A percentile compares a stretch with the other conserved stretches of the same genome.
phyloP scores from a whole-genome alignment of 2,888 invertebrate genomes.

The Ormia ochracea region DNA sequence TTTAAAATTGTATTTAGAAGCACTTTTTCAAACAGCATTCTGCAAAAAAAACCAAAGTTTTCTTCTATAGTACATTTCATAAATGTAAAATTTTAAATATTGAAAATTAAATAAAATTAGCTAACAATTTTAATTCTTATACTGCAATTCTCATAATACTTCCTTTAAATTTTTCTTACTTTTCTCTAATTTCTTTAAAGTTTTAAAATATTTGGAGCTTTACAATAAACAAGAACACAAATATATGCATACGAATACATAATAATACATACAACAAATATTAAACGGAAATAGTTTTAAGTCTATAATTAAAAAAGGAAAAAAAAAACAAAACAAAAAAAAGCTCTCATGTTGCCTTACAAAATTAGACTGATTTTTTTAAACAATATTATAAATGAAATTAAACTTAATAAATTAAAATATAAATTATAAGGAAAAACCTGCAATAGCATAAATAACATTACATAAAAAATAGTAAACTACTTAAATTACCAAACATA shows the following conservation, averaged over 20 bases:
- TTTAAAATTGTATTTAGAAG: too few relatives aligned
- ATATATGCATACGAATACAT: background rate
- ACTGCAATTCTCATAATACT: too few relatives aligned
- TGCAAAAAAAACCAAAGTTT: too few relatives aligned
- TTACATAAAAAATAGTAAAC: slow-evolving; percentile 34
- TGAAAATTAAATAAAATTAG: too few relatives aligned
- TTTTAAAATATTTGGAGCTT: too few relatives aligned
- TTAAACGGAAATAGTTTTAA: slow-evolving; percentile 42
- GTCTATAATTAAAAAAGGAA: slow-evolving; percentile 53
- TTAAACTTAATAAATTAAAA: slow-evolving; percentile 55
- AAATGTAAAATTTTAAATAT: too few relatives aligned
- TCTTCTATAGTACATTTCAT: too few relatives aligned
- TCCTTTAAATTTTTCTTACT: too few relatives aligned
- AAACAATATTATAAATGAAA: slow-evolving; percentile 59
- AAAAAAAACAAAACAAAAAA: slow-evolving; percentile 66
- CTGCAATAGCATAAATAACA: slow-evolving; percentile 41
- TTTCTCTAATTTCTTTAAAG: too few relatives aligned
- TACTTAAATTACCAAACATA: slow-evolving; percentile 24
- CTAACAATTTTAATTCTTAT: too few relatives aligned
- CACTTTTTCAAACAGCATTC: too few relatives aligned
- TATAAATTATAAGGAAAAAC: slow-evolving; percentile 44
- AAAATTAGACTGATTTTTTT: slow-evolving; percentile 82
- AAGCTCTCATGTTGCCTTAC: slow-evolving; percentile 82
- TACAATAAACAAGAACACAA: background rate
- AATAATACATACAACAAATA: background rate